Percentiles rank a stretch among this genome's conserved stretches.
phyloP scores from a whole-genome alignment of 2,113 vertebrate species.

The Aphyosemion australe region DNA sequence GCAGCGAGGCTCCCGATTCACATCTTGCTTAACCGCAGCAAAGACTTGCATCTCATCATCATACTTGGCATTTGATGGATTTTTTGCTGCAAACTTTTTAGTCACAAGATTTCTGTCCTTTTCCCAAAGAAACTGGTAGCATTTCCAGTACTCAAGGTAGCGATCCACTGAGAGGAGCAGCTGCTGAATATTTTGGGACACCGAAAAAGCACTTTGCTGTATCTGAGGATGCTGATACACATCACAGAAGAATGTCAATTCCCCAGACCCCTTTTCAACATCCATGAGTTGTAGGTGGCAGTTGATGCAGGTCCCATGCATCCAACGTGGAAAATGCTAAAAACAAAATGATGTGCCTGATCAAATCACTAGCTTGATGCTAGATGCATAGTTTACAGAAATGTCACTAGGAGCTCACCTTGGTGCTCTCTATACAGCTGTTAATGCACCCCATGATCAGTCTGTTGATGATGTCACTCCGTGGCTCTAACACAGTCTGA shows the following conservation, averaged over 20 bases:
- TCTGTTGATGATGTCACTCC: conserved; percentile 81
- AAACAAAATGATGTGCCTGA: neutral
- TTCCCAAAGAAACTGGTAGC: conserved; percentile 88
- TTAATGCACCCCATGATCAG: conserved; percentile 81
- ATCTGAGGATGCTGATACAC: conserved; percentile 83
- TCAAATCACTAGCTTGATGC: neutral
- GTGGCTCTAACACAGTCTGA: conserved; percentile 86
- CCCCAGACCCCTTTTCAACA: conserved; percentile 76
- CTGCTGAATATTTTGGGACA: conserved; percentile 83
- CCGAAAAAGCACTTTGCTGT: conserved; percentile 75
- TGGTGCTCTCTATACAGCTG: conserved; percentile 87
- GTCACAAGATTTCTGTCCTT: conserved; percentile 82
- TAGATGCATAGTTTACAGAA: neutral
- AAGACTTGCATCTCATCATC: conserved; percentile 90
- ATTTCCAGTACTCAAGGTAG: conserved; percentile 84
- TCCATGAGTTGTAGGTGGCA: conserved; percentile 84
- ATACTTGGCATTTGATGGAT: conserved; percentile 82
- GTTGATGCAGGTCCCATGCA: conserved; percentile 88
- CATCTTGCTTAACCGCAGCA: conserved; percentile 75
- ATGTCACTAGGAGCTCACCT: conserved; percentile 70
- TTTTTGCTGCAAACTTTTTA: conserved; percentile 86
- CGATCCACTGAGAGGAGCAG: conserved; percentile 79
- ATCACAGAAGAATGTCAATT: conserved; percentile 86
- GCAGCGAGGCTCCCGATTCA: conserved; percentile 74
- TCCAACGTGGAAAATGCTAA: conserved; percentile 92